These are phyloP conservation scores for Bufo gargarizans DNA, from an alignment of 2,113 vertebrate species.

Conservation along the genomic window DNA sequence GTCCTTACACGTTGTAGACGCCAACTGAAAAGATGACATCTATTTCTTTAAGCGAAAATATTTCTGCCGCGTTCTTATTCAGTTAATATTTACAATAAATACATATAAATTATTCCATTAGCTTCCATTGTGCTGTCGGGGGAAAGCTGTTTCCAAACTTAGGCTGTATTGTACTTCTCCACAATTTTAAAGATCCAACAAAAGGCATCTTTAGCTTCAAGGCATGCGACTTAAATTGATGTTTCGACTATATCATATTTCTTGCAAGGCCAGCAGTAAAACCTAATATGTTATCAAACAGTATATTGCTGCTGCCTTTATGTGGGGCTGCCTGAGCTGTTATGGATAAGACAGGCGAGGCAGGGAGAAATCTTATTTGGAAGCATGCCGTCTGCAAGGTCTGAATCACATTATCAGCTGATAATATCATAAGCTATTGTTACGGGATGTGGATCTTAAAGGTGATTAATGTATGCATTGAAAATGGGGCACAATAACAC, in stretches of 20 bases:
- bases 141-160: not conserved
- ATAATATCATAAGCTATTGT: slow-evolving; percentile 35
- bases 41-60: not conserved
- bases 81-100: not conserved
- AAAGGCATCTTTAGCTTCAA: slow-evolving; percentile 34
- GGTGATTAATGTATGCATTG: slow-evolving; percentile 8
- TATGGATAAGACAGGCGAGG: slow-evolving; percentile 58
- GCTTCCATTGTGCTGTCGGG: slow-evolving; percentile 11
- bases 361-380: slow-evolving; percentile 49
- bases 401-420: slow-evolving; percentile 51
- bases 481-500: not conserved
- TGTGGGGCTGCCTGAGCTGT: slow-evolving; percentile 59
- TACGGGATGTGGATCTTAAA: slow-evolving; percentile 3
- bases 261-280: slow-evolving; percentile 67
- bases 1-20: not conserved
- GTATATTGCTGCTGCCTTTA: slow-evolving; percentile 54
- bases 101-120: slow-evolving; percentile 3
- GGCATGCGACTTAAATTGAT: slow-evolving; percentile 41
- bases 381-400: slow-evolving; percentile 51
- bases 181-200: slow-evolving; percentile 24
- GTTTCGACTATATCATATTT: slow-evolving; percentile 57
- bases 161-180: not conserved
- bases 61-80: not conserved
- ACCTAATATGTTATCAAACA: slow-evolving; percentile 63
- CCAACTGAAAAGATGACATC: not conserved